These are phyloP conservation scores for Chiroxiphia lanceolata DNA, from an alignment of 2,797 vertebrate genomes.

Conservation along the genomic window DNA sequence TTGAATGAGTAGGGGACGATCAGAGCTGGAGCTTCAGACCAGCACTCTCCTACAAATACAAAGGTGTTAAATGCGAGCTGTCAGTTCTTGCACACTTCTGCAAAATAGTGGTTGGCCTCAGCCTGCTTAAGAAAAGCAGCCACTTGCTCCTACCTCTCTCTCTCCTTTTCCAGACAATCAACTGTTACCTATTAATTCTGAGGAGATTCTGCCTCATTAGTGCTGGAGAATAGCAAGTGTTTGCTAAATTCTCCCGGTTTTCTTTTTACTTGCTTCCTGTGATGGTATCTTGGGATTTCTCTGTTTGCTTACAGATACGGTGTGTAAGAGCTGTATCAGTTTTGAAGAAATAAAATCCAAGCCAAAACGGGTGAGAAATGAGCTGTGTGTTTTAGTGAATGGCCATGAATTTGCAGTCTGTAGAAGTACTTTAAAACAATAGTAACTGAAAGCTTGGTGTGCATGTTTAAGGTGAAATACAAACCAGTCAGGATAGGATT, in stretches of 20 bases:
- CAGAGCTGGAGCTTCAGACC: not conserved
- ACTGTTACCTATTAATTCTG: not conserved
- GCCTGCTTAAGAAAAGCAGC: not conserved
- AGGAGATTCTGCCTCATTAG: not conserved
- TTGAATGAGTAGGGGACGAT: not conserved
- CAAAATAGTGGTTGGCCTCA: not conserved
- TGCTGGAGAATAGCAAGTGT: not conserved
- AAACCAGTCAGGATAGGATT: not conserved
- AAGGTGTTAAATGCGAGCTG: not conserved
- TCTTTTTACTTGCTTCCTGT: slow-evolving; percentile 29
- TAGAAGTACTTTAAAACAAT: not conserved
- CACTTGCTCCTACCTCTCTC: not conserved
- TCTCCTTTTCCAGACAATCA: not conserved
- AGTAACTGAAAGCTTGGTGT: slow-evolving; percentile 16
- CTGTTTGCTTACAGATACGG: slow-evolving; percentile 12
- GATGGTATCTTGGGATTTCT: not conserved
- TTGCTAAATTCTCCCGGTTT: not conserved
- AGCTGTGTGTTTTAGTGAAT: not conserved
- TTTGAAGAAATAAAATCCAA: slow-evolving; percentile 14
- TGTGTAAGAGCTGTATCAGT: not conserved
- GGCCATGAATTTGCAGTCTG: slow-evolving; percentile 18
- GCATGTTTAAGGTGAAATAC: not conserved
- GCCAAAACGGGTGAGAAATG: slow-evolving; percentile 31
- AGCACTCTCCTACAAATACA: not conserved
- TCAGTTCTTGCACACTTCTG: not conserved